Evolutionary conservation across 2,797 vertebrate species (phyloP), one percentile per base, ranked within the genome.

Genomic region (Sebastes goodei): DNA sequence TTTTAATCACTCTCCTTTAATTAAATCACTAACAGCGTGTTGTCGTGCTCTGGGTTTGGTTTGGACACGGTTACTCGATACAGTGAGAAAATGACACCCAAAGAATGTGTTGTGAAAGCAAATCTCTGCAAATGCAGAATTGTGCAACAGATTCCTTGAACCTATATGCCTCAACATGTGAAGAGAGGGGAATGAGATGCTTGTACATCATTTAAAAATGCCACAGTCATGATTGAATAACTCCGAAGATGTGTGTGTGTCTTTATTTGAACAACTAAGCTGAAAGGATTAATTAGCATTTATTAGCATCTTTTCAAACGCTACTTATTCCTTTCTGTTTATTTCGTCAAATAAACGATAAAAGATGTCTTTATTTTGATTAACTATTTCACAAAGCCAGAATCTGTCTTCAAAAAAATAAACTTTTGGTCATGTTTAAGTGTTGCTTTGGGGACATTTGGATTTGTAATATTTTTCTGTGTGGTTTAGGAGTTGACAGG

Each of bases 401-500:
- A 21, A 20, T 77, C 27, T 73, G 38, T 53, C 20, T 2, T 35
- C 8, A 67, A 46, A 56, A 71, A 80, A 74, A 66, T 32, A 49
- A 71, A 62, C 57, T 10, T 55, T 73, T 17, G 25, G 15, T 55
- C n/a, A 33, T 55, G 2, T 77, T 81, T 1, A 64, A 30, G 27
- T 38, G 2, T 59, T 62, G 46, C 9, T 85, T 17, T 82, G 33
- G 49, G 29, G 7, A 35, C 42, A 32, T 12, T 53, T 66, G 17
- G 30, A 76, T 84, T 83, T 76, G 32, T 62, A 60, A 66, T 76
- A 15, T 71, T 68, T 42, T 42, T 80, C 4, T 78, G 29, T 83
- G 73, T 78, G 57, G 32, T 93, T 65, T 76, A 99, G 98, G 98
- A 98, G 94, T 83, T 99, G 92, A 99, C 97, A 0, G 97, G 98